Evolutionary conservation across 2,113 vertebrate genomes (phyloP).

Genomic region (Corythornis cristatus): DNA sequence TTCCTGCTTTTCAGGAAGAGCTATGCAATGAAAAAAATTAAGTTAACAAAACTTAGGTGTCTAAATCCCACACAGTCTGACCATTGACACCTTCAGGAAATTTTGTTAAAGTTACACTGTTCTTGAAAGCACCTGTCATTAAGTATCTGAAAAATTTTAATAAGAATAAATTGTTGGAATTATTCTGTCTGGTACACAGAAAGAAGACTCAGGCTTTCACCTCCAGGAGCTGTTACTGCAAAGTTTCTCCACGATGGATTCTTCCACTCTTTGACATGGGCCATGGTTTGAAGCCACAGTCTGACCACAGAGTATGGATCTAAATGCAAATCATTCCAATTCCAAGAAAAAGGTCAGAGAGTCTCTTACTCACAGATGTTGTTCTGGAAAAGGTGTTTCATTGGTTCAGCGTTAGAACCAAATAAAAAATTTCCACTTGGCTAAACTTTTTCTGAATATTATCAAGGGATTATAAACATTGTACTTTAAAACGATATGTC

Average conservation of each 20-base stretch:
- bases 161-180: not conserved
- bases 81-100: not conserved
- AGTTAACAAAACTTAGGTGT: not conserved
- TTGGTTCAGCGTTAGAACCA: not conserved
- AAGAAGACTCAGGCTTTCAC: not conserved
- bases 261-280: not conserved
- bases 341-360: not conserved
- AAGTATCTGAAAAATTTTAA: not conserved
- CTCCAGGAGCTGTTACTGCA: not conserved
- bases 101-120: not conserved
- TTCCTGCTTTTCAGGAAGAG: not conserved
- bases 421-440: not conserved
- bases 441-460: not conserved
- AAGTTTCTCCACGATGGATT: not conserved
- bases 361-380: not conserved
- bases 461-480: not conserved
- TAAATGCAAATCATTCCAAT: not conserved
- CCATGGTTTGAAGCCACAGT: not conserved
- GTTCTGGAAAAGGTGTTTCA: not conserved
- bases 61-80: not conserved
- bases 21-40: not conserved
- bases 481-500: not conserved
- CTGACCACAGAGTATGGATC: not conserved
- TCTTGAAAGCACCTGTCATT: not conserved
- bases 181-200: not conserved